These are phyloP conservation scores for Limenitis camilla DNA, from an alignment of 2,888 invertebrate genomes.

Conservation along the genomic window DNA sequence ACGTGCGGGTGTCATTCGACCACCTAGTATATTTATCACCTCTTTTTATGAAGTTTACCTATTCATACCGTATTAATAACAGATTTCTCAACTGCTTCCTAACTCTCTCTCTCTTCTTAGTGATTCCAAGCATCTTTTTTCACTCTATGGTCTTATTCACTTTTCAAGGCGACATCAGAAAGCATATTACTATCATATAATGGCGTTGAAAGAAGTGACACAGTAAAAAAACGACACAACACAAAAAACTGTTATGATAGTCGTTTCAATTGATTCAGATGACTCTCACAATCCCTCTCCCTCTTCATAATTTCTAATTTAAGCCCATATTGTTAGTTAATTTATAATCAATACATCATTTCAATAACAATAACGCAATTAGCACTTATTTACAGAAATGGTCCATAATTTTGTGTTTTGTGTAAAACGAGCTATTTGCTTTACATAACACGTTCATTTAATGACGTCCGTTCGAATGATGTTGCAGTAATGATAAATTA, in stretches of 20 bases:
- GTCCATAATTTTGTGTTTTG: slow-evolving; percentile 11
- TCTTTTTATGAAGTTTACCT: neutral
- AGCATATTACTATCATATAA: no score
- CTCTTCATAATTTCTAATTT: no score
- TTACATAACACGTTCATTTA: slow-evolving; percentile 16
- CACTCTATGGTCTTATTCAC: no score
- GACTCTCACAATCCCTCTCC: no score
- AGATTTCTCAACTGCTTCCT: neutral
- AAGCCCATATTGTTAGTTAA: neutral
- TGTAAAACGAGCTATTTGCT: slow-evolving; percentile 18
- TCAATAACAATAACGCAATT: neutral
- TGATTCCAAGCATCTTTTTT: no score
- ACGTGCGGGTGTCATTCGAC: no score
- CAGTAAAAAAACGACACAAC: neutral
- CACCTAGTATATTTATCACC: neutral
- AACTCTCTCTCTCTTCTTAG: no score
- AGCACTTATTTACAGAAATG: slow-evolving; percentile 10
- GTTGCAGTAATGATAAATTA: slow-evolving; percentile 18
- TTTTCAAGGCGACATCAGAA: no score
- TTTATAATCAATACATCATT: neutral
- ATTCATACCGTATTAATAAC: neutral
- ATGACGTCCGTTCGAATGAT: slow-evolving; percentile 18
- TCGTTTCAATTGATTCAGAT: no score
- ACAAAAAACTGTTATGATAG: no score
- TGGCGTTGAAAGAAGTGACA: no score